Evolutionary conservation across 2,888 invertebrate species (phyloP).

Genomic region (Salticus scenicus): DNA sequence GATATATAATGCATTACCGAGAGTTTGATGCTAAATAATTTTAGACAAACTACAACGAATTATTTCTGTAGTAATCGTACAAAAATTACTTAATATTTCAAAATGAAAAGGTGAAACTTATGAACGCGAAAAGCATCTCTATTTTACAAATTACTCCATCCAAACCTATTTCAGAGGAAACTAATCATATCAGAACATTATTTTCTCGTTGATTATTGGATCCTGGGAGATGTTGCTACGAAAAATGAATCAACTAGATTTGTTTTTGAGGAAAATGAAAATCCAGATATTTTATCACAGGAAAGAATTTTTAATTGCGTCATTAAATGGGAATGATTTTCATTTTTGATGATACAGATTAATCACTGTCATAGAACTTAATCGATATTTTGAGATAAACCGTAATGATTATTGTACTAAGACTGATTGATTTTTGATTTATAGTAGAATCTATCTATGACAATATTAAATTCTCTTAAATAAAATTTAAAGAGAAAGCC

Average conservation of each 20-base stretch:
- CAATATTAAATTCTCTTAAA: background rate
- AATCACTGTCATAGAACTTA: slow-evolving; percentile 44
- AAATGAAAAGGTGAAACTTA: no score
- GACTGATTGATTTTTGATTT: slow-evolving; percentile 41
- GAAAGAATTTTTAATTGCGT: slow-evolving; percentile 53
- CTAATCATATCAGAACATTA: no score
- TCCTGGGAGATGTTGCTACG: background rate
- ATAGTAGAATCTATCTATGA: background rate
- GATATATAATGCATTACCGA: no score
- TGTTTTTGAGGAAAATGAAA: slow-evolving; percentile 43
- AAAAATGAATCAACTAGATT: slow-evolving; percentile 41
- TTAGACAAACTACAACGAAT: no score
- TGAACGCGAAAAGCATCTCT: no score
- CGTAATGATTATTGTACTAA: slow-evolving; percentile 48
- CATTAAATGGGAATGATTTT: slow-evolving; percentile 56
- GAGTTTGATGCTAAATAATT: no score
- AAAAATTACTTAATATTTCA: no score
- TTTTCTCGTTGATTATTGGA: background rate
- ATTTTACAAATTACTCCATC: no score
- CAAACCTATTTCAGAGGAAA: no score
- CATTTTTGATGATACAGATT: slow-evolving; percentile 43
- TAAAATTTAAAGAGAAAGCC: background rate
- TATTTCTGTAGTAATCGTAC: no score
- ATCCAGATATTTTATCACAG: slow-evolving; percentile 34
- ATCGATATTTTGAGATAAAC: slow-evolving; percentile 49